These are phyloP conservation scores for fruit fly (Drosophila melanogaster) DNA, from an alignment of 1,140 invertebrate species.

Conservation along the genomic window DNA sequence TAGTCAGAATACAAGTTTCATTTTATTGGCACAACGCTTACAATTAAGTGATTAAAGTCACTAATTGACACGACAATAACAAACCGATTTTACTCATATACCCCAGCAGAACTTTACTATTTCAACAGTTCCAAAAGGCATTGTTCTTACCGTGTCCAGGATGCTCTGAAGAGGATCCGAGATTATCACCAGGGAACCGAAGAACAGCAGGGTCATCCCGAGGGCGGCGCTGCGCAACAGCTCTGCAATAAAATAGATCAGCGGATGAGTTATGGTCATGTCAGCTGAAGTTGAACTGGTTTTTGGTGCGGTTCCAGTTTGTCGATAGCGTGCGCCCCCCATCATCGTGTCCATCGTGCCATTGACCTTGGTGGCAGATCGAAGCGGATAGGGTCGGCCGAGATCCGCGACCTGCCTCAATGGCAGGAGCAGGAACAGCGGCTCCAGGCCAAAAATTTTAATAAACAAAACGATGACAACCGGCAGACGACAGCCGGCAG, in stretches of 20 bases:
- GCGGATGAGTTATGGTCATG: conserved; percentile 43
- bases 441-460: conserved; percentile 23
- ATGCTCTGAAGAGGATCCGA: conserved; percentile 86
- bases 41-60: conserved; percentile 1
- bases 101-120: neutral
- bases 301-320: conserved; percentile 60
- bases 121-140: neutral
- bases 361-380: conserved; percentile 58
- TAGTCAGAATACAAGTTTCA: neutral
- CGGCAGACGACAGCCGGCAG: conserved; percentile 15
- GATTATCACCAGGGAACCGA: conserved; percentile 85
- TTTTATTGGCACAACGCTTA: neutral
- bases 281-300: conserved; percentile 72
- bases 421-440: conserved; percentile 66
- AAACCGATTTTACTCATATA: neutral
- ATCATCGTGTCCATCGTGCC: conserved; percentile 36
- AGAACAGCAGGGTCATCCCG: conserved; percentile 81
- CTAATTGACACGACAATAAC: neutral
- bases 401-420: conserved; percentile 79
- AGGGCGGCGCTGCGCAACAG: conserved; percentile 70
- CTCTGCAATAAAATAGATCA: conserved; percentile 75
- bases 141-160: conserved; percentile 84
- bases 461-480: conserved; percentile 46
- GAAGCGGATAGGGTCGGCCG: conserved; percentile 30
- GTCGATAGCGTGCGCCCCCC: conserved; percentile 51